Percentiles rank a stretch among this genome's conserved stretches.
These are phyloP conservation scores for Chaetorhynchus papuensis DNA, from an alignment of 2,113 vertebrate genomes.

Conservation along the genomic window DNA sequence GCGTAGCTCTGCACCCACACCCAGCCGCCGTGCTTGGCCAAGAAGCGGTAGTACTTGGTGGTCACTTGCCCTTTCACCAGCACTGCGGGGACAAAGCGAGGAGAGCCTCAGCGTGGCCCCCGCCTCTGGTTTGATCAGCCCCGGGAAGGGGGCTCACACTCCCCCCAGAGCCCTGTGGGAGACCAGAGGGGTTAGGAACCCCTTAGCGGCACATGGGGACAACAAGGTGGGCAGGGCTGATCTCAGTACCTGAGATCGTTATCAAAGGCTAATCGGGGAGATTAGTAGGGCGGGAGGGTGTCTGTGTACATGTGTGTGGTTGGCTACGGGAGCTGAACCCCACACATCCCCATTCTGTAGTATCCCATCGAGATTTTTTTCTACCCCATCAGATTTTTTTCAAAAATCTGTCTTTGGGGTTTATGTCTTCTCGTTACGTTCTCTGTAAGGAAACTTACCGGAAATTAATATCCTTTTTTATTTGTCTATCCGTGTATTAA, in stretches of 20 bases:
- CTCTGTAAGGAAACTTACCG: background rate
- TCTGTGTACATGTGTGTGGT: too few relatives aligned
- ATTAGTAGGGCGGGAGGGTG: too few relatives aligned
- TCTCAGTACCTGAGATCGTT: background rate
- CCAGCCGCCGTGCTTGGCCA: conserved; percentile 96
- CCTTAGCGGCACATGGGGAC: background rate
- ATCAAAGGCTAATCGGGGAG: background rate
- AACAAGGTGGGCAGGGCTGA: background rate
- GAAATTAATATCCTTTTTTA: conserved; percentile 21
- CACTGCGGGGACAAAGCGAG: conserved; percentile 70
- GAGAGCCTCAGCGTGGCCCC: background rate
- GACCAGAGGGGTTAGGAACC: background rate
- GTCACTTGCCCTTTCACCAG: conserved; percentile 97
- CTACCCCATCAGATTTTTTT: too few relatives aligned
- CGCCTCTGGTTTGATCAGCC: background rate
- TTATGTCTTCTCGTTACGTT: background rate
- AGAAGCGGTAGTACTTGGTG: conserved; percentile 95
- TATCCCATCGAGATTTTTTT: background rate
- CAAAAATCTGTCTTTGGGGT: background rate
- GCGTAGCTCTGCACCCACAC: conserved; percentile 98
- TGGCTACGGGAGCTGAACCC: background rate
- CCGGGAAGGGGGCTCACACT: background rate
- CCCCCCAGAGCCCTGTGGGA: background rate
- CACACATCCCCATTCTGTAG: background rate
- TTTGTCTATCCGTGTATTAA: background rate